Base-by-base conservation (phyloP, 1,140 invertebrate species). In the Manduca sexta region DNA sequence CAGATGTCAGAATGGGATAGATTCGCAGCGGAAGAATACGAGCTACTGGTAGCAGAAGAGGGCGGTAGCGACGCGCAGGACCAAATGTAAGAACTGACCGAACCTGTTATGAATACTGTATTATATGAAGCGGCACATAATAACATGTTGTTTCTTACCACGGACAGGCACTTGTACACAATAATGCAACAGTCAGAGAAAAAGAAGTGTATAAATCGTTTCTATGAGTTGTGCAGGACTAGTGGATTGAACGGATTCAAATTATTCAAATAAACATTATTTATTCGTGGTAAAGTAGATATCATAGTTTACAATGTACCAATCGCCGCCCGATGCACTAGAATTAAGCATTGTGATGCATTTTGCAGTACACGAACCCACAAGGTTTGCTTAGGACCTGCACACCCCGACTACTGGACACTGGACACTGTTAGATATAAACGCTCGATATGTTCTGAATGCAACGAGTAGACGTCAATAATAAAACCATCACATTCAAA, bases 1-100 rank as follows among this genome's bases (percentile, higher is more conserved):
- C 73, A 96, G 93, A 90, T 97, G 73, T 96, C 96, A 40, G 98
- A 99, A 85, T 99, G 98, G 98, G 98, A 99, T 86, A 91, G 95
- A 65, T 99, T 97, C 87, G 98, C 98, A 31, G 96, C 97, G 40
- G 96, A 99, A 84, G 98, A 99, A 78, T 99, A 99, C 76, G 97
- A 99, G 87, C 86, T 97, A 15, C 86, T 99, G 45, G 97, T 99
- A 21, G 96, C 97, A 0, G 97, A 99, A 87, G 97, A 99, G 86
- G 94, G 94, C 29, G 95, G 92, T 46, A 93, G 93, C 79, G 95
- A 97, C 59, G 90, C 92, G 53, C 92, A 92, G 55, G 93, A 96
- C 62, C 91, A 92, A 79, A 89, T 92, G 93, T 94, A 90, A 93
- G 92, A 21, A 86, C n/a, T 7, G 8, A 44, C 14, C 17, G 7